phyloP scores from a whole-genome alignment of 2,888 invertebrate genomes.

The Caenorhabditis sp. region DNA sequence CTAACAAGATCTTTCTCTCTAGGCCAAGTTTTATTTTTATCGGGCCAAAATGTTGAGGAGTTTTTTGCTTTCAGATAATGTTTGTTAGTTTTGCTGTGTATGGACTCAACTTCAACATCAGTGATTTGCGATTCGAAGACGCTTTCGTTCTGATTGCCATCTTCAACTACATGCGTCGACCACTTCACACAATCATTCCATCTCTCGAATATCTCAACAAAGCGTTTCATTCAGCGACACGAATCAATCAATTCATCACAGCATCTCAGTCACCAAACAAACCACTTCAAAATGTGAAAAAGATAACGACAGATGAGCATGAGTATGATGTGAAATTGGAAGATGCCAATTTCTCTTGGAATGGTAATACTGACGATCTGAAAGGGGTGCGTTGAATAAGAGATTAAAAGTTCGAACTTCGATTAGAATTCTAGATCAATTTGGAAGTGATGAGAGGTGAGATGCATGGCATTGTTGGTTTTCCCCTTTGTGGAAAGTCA shows the following conservation, averaged over 20 bases:
- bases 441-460: slow-evolving; percentile 38
- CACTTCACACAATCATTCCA: slow-evolving; percentile 36
- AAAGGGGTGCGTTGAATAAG: slow-evolving; percentile 13
- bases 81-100: slow-evolving; percentile 31
- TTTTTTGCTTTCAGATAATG: slow-evolving; percentile 12
- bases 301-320: slow-evolving; percentile 4
- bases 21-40: too few species aligned
- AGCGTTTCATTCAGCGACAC: slow-evolving; percentile 30
- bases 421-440: slow-evolving; percentile 13
- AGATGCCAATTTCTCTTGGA: slow-evolving; percentile 41
- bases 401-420: not conserved
- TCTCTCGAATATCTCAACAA: slow-evolving; percentile 38
- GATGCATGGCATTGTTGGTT: slow-evolving; percentile 43
- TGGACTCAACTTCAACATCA: slow-evolving; percentile 23
- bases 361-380: slow-evolving; percentile 28
- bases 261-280: slow-evolving; percentile 24
- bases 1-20: too few species aligned
- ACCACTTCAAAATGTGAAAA: not conserved
- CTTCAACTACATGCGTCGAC: slow-evolving; percentile 48
- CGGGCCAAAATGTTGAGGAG: too few species aligned
- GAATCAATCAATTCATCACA: slow-evolving; percentile 27
- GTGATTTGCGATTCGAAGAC: slow-evolving; percentile 34
- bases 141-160: slow-evolving; percentile 44
- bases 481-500: slow-evolving; percentile 43
- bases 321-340: slow-evolving; percentile 29